Percentiles rank a stretch among this genome's conserved stretches.
Conservation (phyloP, 2,113 vertebrate genomes). For the Alosa alosa region DNA sequence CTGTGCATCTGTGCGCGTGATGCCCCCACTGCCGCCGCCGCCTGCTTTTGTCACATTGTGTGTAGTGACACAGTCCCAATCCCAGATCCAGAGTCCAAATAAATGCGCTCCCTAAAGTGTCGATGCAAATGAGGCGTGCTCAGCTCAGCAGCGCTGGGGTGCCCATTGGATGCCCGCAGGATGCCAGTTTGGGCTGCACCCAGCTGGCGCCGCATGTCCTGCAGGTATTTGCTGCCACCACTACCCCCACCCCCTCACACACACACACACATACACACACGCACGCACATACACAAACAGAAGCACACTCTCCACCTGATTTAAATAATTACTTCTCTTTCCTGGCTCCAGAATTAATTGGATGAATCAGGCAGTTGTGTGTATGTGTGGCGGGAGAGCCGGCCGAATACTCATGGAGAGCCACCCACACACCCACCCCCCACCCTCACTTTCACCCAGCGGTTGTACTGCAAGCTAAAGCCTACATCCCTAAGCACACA, state of each 20-base stretch:
- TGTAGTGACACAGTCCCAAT: not conserved
- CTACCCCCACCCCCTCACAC: not conserved
- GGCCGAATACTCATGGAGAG: not conserved
- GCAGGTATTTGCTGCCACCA: not conserved
- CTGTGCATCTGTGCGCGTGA: too few relatives aligned
- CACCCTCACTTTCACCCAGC: not conserved
- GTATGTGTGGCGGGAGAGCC: not conserved
- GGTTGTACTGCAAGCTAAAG: slow-evolving; percentile 8
- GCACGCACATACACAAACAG: not conserved
- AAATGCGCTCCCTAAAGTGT: not conserved
- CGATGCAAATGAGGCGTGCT: not conserved
- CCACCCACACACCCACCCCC: too few relatives aligned
- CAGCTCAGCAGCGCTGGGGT: not conserved
- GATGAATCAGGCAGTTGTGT: not conserved
- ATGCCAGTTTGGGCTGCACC: not conserved
- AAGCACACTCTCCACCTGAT: not conserved
- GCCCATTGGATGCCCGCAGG: not conserved
- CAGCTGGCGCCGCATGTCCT: not conserved
- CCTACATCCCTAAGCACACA: slow-evolving; percentile 19
- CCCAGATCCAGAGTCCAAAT: not conserved
- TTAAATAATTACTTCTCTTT: slow-evolving; percentile 10
- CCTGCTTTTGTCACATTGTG: not conserved
- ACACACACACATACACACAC: not conserved
- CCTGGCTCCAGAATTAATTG: not conserved
- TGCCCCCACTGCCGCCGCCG: too few relatives aligned